Evolutionary conservation across 2,113 vertebrate species (phyloP).

Genomic region (Oryzias javanicus): DNA sequence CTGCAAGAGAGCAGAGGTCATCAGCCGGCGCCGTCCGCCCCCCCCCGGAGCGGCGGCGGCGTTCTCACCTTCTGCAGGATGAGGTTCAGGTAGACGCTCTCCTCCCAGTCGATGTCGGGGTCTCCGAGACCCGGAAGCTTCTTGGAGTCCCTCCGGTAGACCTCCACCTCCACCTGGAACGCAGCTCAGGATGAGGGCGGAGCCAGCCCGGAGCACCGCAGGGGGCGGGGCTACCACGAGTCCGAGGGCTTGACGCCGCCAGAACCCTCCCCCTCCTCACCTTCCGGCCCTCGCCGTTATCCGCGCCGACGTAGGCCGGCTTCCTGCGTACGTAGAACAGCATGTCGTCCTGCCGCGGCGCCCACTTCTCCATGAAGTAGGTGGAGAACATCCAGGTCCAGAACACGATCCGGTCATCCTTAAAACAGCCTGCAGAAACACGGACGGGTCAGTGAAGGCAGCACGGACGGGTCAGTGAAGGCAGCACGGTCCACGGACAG

Average conservation of each 20-base stretch:
- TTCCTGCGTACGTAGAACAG: constrained; percentile 95
- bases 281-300: constrained; percentile 80
- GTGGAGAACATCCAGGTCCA: constrained; percentile 99
- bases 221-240: too few species aligned
- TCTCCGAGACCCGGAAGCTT: constrained; percentile 96
- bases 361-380: constrained; percentile 96
- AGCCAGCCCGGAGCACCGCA: too few species aligned
- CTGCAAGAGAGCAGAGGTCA: constrained; percentile 58
- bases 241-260: too few species aligned
- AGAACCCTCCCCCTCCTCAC: constrained; percentile 6
- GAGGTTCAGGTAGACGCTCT: constrained; percentile 97
- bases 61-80: constrained; percentile 90
- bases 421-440: constrained; percentile 85
- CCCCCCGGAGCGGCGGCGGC: too few species aligned
- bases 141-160: constrained; percentile 95
- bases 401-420: constrained; percentile 97
- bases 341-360: constrained; percentile 93
- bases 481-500: too few species aligned
- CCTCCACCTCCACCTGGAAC: constrained; percentile 92
- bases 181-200: neutral
- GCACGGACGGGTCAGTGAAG: too few species aligned
- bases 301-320: constrained; percentile 73
- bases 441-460: too few species aligned
- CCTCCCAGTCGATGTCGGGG: constrained; percentile 98
- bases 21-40: neutral